A percentile compares a stretch with the other conserved stretches of the same genome.
Evolutionary conservation across 2,113 vertebrate species (phyloP).

Genomic region (Craseonycteris thonglongyai): DNA sequence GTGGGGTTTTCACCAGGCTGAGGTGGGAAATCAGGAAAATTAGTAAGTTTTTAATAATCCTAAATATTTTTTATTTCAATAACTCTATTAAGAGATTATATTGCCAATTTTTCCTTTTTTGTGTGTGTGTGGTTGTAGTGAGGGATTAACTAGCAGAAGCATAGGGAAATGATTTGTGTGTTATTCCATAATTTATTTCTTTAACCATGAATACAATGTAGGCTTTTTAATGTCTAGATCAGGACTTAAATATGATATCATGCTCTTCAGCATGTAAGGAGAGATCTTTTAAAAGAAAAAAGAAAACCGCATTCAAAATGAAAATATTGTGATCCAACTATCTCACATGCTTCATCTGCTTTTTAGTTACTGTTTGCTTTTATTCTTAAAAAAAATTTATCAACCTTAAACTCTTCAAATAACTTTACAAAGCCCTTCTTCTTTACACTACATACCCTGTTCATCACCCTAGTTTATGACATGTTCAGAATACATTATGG

Average conservation of each 20-base stretch:
- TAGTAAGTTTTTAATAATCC: background rate
- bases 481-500: background rate
- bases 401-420: background rate
- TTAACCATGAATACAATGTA: background rate
- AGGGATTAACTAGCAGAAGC: background rate
- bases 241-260: background rate
- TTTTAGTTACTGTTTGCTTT: background rate
- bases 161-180: background rate
- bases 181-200: background rate
- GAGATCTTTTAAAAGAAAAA: background rate
- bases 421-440: background rate
- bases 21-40: background rate
- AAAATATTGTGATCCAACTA: background rate
- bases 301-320: background rate
- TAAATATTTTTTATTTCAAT: background rate
- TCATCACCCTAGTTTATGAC: background rate
- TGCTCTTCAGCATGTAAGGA: background rate
- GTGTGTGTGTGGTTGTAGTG: background rate
- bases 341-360: background rate
- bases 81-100: background rate
- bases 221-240: background rate
- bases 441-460: background rate
- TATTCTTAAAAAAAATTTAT: background rate
- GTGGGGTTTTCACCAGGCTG: background rate
- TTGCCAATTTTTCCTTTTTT: no score